phyloP scores from a whole-genome alignment of 1,140 invertebrate species.

The Micrasema longulum region DNA sequence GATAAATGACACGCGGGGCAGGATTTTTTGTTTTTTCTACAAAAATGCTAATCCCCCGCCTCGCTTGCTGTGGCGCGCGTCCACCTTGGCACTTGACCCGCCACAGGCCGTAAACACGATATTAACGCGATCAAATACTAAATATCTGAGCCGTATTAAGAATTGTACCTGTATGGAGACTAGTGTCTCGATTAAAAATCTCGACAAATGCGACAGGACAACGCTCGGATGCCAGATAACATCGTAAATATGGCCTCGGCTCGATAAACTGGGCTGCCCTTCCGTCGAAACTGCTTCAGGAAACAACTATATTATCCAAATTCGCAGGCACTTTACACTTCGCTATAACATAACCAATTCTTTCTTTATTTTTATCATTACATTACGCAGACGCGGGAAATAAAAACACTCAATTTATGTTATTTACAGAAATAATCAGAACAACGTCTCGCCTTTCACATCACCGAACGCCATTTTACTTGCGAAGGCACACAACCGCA shows the following conservation, averaged over 20 bases:
- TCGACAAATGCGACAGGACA: constrained; percentile 53
- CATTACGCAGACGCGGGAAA: constrained; percentile 20
- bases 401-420: constrained; percentile 58
- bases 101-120: constrained; percentile 31
- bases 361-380: constrained; percentile 25
- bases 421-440: constrained; percentile 68
- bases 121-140: constrained; percentile 32
- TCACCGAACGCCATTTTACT: constrained; percentile 68
- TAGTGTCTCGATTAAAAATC: constrained; percentile 6
- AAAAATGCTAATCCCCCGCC: constrained; percentile 43
- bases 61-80: constrained; percentile 38
- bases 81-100: constrained; percentile 48
- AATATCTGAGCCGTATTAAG: not conserved
- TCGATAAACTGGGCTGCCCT: constrained; percentile 57
- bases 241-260: constrained; percentile 70
- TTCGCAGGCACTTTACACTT: constrained; percentile 38
- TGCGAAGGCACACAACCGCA: constrained; percentile 63
- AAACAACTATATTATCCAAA: constrained; percentile 37
- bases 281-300: constrained; percentile 38
- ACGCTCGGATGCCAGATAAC: constrained; percentile 69
- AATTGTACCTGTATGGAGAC: constrained; percentile 35
- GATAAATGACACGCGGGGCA: not conserved
- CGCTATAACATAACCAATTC: constrained; percentile 36
- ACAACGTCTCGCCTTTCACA: constrained; percentile 71
- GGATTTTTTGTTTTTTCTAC: constrained; percentile 24